Percentiles rank a stretch among this genome's conserved stretches.
Evolutionary conservation across 2,113 vertebrate species (phyloP).

Genomic region (Stictonetta naevosa): DNA sequence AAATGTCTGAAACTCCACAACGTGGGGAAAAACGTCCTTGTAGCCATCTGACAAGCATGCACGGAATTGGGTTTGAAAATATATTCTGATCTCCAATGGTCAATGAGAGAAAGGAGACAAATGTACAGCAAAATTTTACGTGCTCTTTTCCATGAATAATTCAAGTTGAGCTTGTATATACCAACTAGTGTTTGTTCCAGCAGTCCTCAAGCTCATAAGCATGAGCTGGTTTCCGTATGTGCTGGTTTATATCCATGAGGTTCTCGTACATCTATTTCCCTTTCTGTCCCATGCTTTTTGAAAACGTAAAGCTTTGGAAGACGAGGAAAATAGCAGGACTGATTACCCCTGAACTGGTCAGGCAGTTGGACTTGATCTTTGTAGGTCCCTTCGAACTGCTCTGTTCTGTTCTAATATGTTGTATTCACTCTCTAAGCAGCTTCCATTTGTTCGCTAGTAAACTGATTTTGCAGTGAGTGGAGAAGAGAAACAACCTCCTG

Average conservation of each 20-base stretch:
- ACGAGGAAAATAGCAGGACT: not conserved
- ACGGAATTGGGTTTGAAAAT: not conserved
- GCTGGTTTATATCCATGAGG: not conserved
- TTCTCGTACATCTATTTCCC: not conserved
- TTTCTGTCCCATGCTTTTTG: not conserved
- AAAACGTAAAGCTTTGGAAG: not conserved
- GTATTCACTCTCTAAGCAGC: not conserved
- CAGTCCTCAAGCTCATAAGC: not conserved
- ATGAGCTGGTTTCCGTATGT: not conserved
- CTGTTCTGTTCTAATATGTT: not conserved
- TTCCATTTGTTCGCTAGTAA: rapidly evolving
- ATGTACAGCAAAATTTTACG: not conserved
- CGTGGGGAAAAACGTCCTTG: not conserved
- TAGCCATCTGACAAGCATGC: not conserved
- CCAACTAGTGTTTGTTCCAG: not conserved
- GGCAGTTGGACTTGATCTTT: not conserved
- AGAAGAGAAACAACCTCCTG: not conserved
- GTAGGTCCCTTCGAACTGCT: not conserved
- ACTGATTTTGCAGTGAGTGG: not conserved
- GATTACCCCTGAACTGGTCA: not conserved
- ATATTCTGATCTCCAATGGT: not conserved
- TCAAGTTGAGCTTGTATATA: not conserved
- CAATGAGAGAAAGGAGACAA: not conserved
- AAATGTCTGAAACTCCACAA: not conserved
- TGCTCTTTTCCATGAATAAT: not conserved